Percentiles rank a stretch among this genome's conserved stretches.
phyloP scores from a whole-genome alignment of 2,888 invertebrate genomes.

The Cotesia congregata region DNA sequence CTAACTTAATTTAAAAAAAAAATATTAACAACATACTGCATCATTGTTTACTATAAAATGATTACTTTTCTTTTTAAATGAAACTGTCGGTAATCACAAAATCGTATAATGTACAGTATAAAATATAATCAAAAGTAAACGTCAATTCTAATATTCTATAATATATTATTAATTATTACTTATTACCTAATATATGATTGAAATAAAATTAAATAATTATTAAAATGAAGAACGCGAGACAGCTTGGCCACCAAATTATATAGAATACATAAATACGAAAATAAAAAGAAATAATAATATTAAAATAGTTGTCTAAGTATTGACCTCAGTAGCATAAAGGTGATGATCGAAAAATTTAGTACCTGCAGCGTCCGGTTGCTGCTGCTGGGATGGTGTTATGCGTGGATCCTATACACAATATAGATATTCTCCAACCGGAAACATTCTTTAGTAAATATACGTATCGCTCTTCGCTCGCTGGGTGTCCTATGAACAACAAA shows the following conservation, averaged over 20 bases:
- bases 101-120: no score
- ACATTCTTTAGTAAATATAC: slow-evolving; percentile 80
- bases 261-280: neutral
- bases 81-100: no score
- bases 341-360: slow-evolving; percentile 36
- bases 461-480: slow-evolving; percentile 79
- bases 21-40: no score
- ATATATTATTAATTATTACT: no score
- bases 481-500: slow-evolving; percentile 65
- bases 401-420: slow-evolving; percentile 22
- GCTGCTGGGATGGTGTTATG: slow-evolving; percentile 5
- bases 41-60: no score
- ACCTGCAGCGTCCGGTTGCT: slow-evolving; percentile 35
- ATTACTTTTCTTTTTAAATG: no score
- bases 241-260: slow-evolving; percentile 14
- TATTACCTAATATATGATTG: no score
- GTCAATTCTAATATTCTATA: no score
- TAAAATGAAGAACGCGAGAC: slow-evolving; percentile 5
- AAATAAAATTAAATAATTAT: no score
- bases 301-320: neutral
- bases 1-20: no score
- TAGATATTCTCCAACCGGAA: slow-evolving; percentile 34
- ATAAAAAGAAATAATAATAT: neutral
- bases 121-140: no score
- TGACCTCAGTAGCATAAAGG: slow-evolving; percentile 24